A percentile compares a stretch with the other conserved stretches of the same genome.
These are phyloP conservation scores for Capra hircus DNA, from an alignment of 2,113 vertebrate genomes.

Conservation along the genomic window DNA sequence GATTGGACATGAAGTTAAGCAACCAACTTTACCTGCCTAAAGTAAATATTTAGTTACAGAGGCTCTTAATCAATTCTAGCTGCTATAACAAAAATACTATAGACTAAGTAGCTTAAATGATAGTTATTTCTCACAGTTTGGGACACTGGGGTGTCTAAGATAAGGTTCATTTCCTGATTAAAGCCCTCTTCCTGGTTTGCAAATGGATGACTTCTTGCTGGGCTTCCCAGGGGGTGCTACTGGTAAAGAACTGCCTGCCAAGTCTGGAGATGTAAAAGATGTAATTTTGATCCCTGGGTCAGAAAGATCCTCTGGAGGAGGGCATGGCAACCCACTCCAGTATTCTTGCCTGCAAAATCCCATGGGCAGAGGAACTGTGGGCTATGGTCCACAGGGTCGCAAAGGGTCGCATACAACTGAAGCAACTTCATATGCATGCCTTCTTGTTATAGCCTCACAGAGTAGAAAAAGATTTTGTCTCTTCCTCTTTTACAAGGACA, in stretches of 20 bases:
- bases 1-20: not conserved
- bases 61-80: not conserved
- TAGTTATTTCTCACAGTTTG: not conserved
- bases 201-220: not conserved
- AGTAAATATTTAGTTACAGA: not conserved
- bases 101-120: not conserved
- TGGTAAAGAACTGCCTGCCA: not conserved
- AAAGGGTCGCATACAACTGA: not conserved
- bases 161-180: not conserved
- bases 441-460: not conserved
- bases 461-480: not conserved
- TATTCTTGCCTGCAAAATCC: not conserved
- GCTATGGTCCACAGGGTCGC: not conserved
- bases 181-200: not conserved
- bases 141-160: not conserved
- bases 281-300: not conserved
- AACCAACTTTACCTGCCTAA: not conserved
- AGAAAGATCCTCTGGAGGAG: not conserved
- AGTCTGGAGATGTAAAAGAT: not conserved
- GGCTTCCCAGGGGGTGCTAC: not conserved
- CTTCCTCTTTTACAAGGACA: not conserved
- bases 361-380: not conserved
- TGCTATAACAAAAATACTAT: not conserved
- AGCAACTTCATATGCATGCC: not conserved
- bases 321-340: not conserved